Evolutionary conservation across 1,140 invertebrate species (phyloP), one percentile per base, ranked within the genome.

Genomic region (Drosophila triauraria): DNA sequence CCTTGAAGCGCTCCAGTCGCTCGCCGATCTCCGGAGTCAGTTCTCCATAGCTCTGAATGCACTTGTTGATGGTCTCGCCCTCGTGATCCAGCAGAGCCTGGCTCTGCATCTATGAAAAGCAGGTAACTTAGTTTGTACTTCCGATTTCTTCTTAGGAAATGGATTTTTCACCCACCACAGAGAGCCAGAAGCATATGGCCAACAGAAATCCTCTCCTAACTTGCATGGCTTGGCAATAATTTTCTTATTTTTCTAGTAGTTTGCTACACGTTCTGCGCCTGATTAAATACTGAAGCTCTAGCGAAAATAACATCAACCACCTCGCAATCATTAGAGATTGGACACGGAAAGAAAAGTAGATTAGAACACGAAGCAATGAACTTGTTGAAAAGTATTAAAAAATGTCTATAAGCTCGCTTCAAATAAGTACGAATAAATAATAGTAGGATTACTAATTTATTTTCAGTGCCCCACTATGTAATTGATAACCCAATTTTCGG

Each of bases 21-120:
- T 78, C 53, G 0, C 42, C 53, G 12, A 67, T 86, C 1, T 71
- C 71, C 2, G 27, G 4, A 10, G 59, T 83, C 0, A 86, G 48
- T 1, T 91, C 91, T 7, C 91, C 91, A 64, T 56, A 92, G 50
- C 57, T 75, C 47, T 71, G 8, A 8, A 91, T 46, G 38, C 91
- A 92, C 7, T 81, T 81, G 4, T 61, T 38, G 43, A 90, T 74
- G 30, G 9, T 48, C 20, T 58, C 53, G 20, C 40, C 5, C 15
- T 90, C 85, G 38, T 77, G 71, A 3, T 42, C 13, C 10, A 90
- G 40, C 30, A 81, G 3, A 2, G 61, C 69, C 8, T 23, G 58
- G 12, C 63, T 25, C 23, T 60, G 50, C 4, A 40, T 25, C 85
- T 88, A 43, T 13, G 20, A 20, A 46, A 4, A 7, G 23, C 9